Conservation (phyloP, 2,113 vertebrate genomes). For the Aegithalos caudatus region DNA sequence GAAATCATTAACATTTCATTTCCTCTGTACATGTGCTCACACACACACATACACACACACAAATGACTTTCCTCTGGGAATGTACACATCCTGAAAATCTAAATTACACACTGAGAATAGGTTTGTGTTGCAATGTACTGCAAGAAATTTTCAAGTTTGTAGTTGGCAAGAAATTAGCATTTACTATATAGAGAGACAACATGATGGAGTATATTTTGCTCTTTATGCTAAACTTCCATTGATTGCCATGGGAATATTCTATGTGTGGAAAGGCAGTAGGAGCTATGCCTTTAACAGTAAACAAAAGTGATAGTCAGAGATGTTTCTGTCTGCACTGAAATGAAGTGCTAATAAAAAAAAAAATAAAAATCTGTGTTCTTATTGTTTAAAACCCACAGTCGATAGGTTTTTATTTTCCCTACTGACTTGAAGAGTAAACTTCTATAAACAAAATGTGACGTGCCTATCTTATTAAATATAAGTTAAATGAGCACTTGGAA, state of each 20-base stretch:
- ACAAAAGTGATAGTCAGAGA: slow-evolving; percentile 64
- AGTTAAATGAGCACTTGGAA: slow-evolving; percentile 24
- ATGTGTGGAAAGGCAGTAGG: background rate
- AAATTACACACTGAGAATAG: slow-evolving; percentile 42
- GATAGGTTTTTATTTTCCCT: slow-evolving; percentile 68
- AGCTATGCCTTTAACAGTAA: slow-evolving; percentile 59
- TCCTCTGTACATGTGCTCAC: slow-evolving; percentile 12
- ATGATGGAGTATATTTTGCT: slow-evolving; percentile 54
- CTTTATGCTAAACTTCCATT: slow-evolving; percentile 47
- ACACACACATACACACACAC: background rate
- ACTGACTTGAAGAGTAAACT: slow-evolving; percentile 63
- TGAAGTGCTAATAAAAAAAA: slow-evolving; percentile 55
- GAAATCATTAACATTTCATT: slow-evolving; percentile 63
- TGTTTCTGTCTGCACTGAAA: slow-evolving; percentile 63
- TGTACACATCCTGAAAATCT: slow-evolving; percentile 20
- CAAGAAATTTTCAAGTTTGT: slow-evolving; percentile 49
- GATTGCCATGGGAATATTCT: slow-evolving; percentile 63
- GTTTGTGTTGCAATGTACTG: slow-evolving; percentile 47
- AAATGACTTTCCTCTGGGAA: slow-evolving; percentile 44
- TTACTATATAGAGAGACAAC: slow-evolving; percentile 54
- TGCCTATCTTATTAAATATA: slow-evolving; percentile 49
- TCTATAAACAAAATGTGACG: slow-evolving; percentile 64
- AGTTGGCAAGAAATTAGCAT: slow-evolving; percentile 62
- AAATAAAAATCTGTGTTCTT: background rate
- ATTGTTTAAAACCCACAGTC: slow-evolving; percentile 63